These are phyloP conservation scores for Ondatra zibethicus DNA, from an alignment of 2,113 vertebrate genomes.

Conservation along the genomic window DNA sequence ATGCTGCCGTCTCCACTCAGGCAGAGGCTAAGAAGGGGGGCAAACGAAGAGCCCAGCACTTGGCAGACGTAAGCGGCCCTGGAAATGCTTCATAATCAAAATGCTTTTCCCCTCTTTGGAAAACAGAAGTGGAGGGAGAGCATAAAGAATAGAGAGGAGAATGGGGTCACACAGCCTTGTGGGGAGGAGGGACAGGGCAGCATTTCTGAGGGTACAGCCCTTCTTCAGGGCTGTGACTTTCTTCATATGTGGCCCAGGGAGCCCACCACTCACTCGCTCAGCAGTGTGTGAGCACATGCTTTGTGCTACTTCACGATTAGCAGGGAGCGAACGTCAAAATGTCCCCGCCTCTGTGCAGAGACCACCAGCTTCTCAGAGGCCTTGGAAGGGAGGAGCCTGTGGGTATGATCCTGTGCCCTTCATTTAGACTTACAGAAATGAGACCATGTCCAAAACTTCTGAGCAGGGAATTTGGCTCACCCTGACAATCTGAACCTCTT, in stretches of 20 bases:
- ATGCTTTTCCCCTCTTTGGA: conserved; percentile 46
- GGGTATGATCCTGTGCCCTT: conserved; percentile 65
- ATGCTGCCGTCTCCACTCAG: not conserved
- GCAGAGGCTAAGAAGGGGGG: not conserved
- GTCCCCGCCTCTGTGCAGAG: not conserved
- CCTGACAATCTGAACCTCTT: conserved; percentile 69
- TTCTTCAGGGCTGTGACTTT: not conserved
- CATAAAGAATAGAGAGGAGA: not conserved
- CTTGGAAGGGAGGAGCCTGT: not conserved
- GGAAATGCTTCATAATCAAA: conserved; percentile 74
- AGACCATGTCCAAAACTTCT: conserved; percentile 66
- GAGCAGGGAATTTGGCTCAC: conserved; percentile 79
- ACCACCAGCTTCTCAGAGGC: not conserved
- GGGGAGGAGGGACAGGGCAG: not conserved
- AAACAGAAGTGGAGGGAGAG: conserved; percentile 19
- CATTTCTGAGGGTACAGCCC: not conserved
- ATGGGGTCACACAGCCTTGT: not conserved
- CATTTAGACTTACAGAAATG: conserved; percentile 65
- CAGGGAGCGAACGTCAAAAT: not conserved
- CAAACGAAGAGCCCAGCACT: conserved; percentile 60
- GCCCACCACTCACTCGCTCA: not conserved
- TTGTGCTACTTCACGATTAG: not conserved
- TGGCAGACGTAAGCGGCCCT: conserved; percentile 41
- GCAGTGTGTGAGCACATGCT: not conserved
- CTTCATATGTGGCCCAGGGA: not conserved